Percentiles rank a stretch among this genome's conserved stretches.
These are phyloP conservation scores for Aegypius monachus DNA, from an alignment of 2,113 vertebrate genomes.

Conservation along the genomic window DNA sequence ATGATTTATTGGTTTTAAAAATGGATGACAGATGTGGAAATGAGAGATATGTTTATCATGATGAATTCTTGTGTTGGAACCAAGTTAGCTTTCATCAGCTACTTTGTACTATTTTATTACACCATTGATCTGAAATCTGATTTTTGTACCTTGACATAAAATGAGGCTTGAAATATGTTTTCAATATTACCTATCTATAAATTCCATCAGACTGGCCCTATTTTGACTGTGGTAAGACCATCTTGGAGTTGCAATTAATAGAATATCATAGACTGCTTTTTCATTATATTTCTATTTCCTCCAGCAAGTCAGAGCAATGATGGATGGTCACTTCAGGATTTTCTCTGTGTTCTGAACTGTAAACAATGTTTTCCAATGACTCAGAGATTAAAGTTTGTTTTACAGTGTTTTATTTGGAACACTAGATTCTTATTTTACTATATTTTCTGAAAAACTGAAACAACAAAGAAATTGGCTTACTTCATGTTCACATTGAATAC, in stretches of 20 bases:
- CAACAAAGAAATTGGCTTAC: neutral
- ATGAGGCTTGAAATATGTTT: conserved; percentile 22
- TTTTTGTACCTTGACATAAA: conserved; percentile 30
- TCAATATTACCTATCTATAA: conserved; percentile 15
- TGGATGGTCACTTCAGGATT: neutral
- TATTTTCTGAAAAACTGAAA: neutral
- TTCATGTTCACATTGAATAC: neutral
- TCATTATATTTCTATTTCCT: conserved; percentile 15
- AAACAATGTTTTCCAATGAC: conserved; percentile 9
- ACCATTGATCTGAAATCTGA: conserved; percentile 27
- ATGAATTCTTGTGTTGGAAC: conserved; percentile 29
- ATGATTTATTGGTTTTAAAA: conserved; percentile 29
- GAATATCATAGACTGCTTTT: neutral
- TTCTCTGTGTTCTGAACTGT: neutral
- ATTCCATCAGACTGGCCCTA: conserved; percentile 1
- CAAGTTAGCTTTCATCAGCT: conserved; percentile 50
- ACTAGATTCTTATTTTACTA: neutral
- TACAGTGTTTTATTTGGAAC: conserved; percentile 16
- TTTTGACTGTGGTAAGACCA: neutral
- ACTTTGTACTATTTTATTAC: conserved; percentile 39
- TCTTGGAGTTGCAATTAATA: conserved; percentile 31
- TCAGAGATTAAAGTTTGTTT: neutral
- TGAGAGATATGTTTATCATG: conserved; percentile 18
- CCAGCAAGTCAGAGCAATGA: neutral
- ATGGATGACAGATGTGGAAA: conserved; percentile 42